phyloP scores from a whole-genome alignment of 2,797 vertebrate species.

The Darevskia nairensis region DNA sequence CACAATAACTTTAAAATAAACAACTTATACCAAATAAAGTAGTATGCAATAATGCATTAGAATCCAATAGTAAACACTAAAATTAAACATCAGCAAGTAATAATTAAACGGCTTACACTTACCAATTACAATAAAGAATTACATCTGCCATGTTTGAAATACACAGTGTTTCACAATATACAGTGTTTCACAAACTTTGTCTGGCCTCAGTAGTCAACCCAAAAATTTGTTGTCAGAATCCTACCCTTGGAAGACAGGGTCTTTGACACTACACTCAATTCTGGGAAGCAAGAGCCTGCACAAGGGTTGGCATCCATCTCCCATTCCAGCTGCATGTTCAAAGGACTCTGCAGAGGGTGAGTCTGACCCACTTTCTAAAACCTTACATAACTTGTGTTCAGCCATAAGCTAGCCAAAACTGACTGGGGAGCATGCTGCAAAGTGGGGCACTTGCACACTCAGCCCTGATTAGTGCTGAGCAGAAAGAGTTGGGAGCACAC shows the following conservation, averaged over 20 bases:
- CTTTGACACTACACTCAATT: not conserved
- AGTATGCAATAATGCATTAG: too few relatives aligned
- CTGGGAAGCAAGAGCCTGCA: not conserved
- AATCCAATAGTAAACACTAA: too few relatives aligned
- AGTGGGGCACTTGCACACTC: not conserved
- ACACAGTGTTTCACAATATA: not conserved
- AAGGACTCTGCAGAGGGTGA: not conserved
- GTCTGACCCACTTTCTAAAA: not conserved
- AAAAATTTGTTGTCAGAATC: not conserved
- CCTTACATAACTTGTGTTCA: not conserved
- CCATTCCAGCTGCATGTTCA: not conserved
- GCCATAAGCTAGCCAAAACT: not conserved
- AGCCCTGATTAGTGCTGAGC: not conserved
- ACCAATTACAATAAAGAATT: too few relatives aligned
- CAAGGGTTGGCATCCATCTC: not conserved
- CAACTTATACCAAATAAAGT: too few relatives aligned
- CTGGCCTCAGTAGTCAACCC: not conserved
- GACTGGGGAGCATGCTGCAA: not conserved
- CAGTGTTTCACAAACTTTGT: not conserved
- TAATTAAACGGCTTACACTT: too few relatives aligned
- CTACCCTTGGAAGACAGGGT: not conserved
- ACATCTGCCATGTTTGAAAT: not conserved
- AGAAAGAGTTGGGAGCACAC: not conserved
- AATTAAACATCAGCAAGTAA: too few relatives aligned
- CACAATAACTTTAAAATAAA: too few relatives aligned